These are phyloP conservation scores for Steatornis caripensis DNA, from an alignment of 2,113 vertebrate species.

Conservation along the genomic window DNA sequence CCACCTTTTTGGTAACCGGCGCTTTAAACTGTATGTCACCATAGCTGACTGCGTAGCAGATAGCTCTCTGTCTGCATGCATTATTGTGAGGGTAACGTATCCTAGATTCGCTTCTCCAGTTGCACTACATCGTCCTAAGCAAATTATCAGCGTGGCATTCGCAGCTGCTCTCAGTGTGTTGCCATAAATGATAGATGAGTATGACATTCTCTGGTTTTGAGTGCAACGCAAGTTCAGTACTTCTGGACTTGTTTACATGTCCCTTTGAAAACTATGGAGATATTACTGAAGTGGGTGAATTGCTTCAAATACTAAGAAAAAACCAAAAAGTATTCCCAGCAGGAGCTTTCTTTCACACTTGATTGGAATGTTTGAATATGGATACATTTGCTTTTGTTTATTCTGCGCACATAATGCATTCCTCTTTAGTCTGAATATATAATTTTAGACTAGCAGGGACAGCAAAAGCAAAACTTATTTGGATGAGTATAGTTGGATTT, in stretches of 20 bases:
- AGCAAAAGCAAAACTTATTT: not conserved
- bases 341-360: not conserved
- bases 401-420: not conserved
- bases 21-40: not conserved
- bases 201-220: not conserved
- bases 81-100: not conserved
- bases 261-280: not conserved
- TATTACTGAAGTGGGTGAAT: not conserved
- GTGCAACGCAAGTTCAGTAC: not conserved
- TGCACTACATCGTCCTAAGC: not conserved
- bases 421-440: not conserved
- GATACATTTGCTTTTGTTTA: not conserved
- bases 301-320: not conserved
- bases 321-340: not conserved
- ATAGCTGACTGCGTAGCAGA: not conserved
- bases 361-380: not conserved
- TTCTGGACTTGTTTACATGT: not conserved
- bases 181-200: conserved; percentile 49
- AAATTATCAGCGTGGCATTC: conserved; percentile 15
- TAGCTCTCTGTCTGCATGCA: not conserved
- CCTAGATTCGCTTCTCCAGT: not conserved
- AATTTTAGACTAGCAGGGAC: not conserved
- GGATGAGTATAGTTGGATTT: not conserved
- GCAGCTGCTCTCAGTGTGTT: conserved; percentile 38
- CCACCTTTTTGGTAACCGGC: not conserved